Conservation (phyloP, 1,140 invertebrate species). For the Bombus waltoni region DNA sequence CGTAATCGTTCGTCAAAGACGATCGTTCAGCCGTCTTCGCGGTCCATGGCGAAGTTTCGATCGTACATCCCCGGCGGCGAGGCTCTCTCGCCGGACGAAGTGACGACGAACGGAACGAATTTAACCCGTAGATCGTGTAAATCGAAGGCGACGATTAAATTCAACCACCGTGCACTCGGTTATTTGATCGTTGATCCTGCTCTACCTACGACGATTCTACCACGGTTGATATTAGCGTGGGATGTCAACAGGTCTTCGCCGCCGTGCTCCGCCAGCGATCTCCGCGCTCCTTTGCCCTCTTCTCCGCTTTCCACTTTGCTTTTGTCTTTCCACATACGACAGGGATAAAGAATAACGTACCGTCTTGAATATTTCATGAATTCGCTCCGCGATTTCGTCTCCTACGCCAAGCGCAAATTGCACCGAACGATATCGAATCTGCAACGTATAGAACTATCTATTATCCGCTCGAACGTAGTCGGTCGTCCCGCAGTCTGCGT, state of each 20-base stretch:
- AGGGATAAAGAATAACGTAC: background rate
- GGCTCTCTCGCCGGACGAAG: background rate
- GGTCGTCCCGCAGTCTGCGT: background rate
- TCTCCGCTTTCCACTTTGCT: background rate
- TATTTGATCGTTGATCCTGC: conserved; percentile 32
- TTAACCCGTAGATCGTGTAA: background rate
- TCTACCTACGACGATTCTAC: conserved; percentile 20
- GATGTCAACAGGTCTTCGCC: conserved; percentile 51
- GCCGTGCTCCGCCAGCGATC: background rate
- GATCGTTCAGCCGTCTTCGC: rapidly evolving
- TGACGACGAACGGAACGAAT: background rate
- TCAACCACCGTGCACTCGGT: conserved; percentile 19
- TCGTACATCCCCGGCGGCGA: background rate
- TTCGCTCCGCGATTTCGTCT: background rate
- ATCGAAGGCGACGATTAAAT: conserved; percentile 36
- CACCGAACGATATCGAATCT: background rate
- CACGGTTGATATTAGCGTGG: conserved; percentile 23
- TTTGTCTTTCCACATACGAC: background rate
- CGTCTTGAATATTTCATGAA: conserved; percentile 22
- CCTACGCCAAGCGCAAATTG: background rate
- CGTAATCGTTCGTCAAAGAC: background rate
- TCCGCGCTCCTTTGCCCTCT: background rate
- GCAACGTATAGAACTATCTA: background rate
- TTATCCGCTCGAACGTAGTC: background rate
- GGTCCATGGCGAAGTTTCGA: background rate